A percentile compares a stretch with the other conserved stretches of the same genome.
These are phyloP conservation scores for Tetragonula carbonaria DNA, from an alignment of 2,888 invertebrate genomes.

Conservation along the genomic window DNA sequence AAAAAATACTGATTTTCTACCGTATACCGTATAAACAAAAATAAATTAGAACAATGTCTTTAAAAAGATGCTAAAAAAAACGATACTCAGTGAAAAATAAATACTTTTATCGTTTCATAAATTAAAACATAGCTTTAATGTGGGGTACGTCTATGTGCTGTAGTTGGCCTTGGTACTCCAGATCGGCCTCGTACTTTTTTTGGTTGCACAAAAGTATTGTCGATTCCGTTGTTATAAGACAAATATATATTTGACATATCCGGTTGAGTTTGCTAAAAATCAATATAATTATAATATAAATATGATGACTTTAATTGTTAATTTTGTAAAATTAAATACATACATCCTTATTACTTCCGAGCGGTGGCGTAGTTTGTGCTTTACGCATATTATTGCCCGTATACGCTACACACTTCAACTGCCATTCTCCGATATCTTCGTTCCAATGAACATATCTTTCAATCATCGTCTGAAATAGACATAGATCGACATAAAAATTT, in stretches of 20 bases:
- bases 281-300: constrained; percentile 2
- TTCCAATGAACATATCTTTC: constrained; percentile 98
- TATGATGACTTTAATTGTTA: background rate
- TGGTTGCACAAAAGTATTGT: constrained; percentile 85
- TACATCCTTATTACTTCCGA: constrained; percentile 80
- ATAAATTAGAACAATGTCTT: constrained; percentile 58
- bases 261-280: constrained; percentile 85
- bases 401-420: constrained; percentile 98
- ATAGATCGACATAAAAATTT: background rate
- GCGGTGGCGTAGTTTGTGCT: constrained; percentile 82
- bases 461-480: constrained; percentile 89
- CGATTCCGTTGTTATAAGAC: constrained; percentile 86
- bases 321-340: constrained; percentile 52
- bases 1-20: constrained; percentile 26
- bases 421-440: constrained; percentile 99
- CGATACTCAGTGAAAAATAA: constrained; percentile 56
- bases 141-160: constrained; percentile 82
- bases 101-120: constrained; percentile 52
- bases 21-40: constrained; percentile 46
- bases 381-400: constrained; percentile 99
- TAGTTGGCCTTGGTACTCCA: constrained; percentile 86
- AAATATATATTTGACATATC: constrained; percentile 89
- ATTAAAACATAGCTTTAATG: constrained; percentile 68
- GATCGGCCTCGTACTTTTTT: constrained; percentile 85
- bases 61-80: constrained; percentile 48